Percentiles rank a stretch among this genome's conserved stretches.
phyloP scores from a whole-genome alignment of 2,888 invertebrate species.

The Melolontha melolontha region DNA sequence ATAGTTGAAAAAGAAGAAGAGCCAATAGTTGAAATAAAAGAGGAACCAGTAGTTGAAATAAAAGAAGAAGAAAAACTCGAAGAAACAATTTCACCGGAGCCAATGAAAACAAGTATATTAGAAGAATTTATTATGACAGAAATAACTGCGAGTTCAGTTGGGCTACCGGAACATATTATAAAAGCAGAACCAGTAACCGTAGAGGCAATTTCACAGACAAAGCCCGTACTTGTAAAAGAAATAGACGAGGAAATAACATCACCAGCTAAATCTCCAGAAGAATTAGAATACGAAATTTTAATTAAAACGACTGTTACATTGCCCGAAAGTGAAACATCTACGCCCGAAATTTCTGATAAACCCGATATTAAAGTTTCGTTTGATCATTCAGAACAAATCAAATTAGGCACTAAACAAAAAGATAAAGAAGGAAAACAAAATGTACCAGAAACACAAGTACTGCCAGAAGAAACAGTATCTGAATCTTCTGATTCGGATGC shows the following conservation, averaged over 20 bases:
- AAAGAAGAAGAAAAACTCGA: too few relatives aligned
- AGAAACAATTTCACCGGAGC: neutral
- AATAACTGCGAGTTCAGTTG: neutral
- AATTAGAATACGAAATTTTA: slow-evolving; percentile 70
- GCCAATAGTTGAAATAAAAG: slow-evolving; percentile 56
- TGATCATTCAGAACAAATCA: neutral
- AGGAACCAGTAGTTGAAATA: too few relatives aligned
- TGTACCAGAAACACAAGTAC: slow-evolving; percentile 25
- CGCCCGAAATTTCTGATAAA: slow-evolving; percentile 49
- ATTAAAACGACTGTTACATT: slow-evolving; percentile 70
- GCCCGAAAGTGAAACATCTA: slow-evolving; percentile 22
- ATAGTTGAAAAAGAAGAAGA: slow-evolving; percentile 39
- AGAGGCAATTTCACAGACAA: slow-evolving; percentile 52
- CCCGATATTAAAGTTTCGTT: slow-evolving; percentile 56
- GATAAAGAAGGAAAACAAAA: neutral
- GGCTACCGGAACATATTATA: neutral
- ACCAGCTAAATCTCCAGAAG: slow-evolving; percentile 44
- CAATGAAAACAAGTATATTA: slow-evolving; percentile 28
- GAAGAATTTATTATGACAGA: slow-evolving; percentile 25
- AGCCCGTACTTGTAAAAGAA: slow-evolving; percentile 61
- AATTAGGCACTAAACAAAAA: too few relatives aligned
- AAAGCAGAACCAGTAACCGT: slow-evolving; percentile 4
- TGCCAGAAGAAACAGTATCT: slow-evolving; percentile 38
- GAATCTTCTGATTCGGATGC: slow-evolving; percentile 45
- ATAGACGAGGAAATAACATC: slow-evolving; percentile 39